Base-by-base conservation (phyloP, 2,113 vertebrate species). In the Trematomus loennbergii region DNA sequence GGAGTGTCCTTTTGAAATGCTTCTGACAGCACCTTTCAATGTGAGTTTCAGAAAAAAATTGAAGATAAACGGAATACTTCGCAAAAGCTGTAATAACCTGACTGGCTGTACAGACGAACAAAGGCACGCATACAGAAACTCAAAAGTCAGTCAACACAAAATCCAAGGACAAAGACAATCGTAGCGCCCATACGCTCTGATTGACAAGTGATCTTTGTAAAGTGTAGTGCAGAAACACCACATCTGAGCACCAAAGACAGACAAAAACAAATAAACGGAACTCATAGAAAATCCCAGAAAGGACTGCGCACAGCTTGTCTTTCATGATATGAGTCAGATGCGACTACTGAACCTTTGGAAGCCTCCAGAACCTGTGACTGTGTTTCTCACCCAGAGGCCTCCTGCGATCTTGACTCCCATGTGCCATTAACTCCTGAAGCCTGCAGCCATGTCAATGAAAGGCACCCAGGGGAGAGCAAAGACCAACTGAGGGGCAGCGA, bases 371-470 rank as follows among this genome's bases (percentile, higher is more conserved):
- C 40, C 54, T 58, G n/a, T 72, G 65, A 69, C 46, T 43, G 70
- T 59, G 12, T 75, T 60, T 76, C 68, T 63, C 76, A 73, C 57
- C 67, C 71, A 48, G 62, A 48, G 64, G 73, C 72, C 75, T 78
- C 74, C 75, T 54, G 68, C 29, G 12, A 77, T 72, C 74, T 57
- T 22, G 76, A 83, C 62, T 78, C 72, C 73, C 55, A 18, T 62
- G 72, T 83, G 71, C 80, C 57, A 83, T 86, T 82, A 86, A 54
- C 88, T 83, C 72, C 76, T 54, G 74, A 59, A 84, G 81, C 87
- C 70, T 59, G 54, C 78, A 73, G 85, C 78, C 69, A 79, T 84
- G 88, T 88, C 86, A 84, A 85, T 90, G 87, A 85, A 89, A 82
- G 77, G 67, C 89, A 70, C 78, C 87, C 91, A 2, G 77, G 81